Conservation (phyloP, 2,888 invertebrate species). For the Habrosyne pyritoides region DNA sequence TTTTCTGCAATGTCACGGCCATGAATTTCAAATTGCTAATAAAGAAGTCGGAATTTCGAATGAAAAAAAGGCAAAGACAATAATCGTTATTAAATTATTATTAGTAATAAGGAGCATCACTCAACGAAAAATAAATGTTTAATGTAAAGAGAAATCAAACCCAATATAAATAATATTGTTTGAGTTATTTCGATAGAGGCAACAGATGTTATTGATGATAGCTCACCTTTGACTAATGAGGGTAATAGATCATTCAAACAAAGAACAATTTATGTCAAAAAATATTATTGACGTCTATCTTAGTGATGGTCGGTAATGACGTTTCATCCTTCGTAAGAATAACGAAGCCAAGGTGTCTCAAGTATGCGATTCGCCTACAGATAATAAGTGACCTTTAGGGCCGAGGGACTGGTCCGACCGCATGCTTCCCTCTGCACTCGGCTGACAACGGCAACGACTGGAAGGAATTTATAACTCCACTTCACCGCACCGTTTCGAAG, state of each 20-base stretch:
- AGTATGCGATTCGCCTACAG: slow-evolving; percentile 67
- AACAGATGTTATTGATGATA: neutral
- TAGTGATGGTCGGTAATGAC: neutral
- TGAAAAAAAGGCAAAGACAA: neutral
- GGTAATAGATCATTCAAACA: neutral
- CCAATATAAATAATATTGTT: neutral
- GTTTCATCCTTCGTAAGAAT: neutral
- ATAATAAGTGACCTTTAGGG: slow-evolving; percentile 75
- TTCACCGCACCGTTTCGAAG: neutral
- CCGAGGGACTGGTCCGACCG: slow-evolving; percentile 70
- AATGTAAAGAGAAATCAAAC: neutral
- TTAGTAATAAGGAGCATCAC: too few relatives aligned
- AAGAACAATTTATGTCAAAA: neutral
- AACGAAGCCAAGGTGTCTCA: slow-evolving; percentile 35
- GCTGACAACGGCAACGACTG: slow-evolving; percentile 26
- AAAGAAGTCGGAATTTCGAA: neutral
- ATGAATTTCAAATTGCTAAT: neutral
- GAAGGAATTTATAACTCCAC: slow-evolving; percentile 60
- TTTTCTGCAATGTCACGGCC: neutral
- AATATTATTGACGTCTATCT: neutral
- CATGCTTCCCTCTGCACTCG: slow-evolving; percentile 59
- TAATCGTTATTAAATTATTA: neutral
- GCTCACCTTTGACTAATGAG: neutral
- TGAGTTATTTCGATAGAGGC: neutral
- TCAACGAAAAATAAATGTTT: neutral